These are phyloP conservation scores for Esox masquinongy DNA, from an alignment of 2,797 vertebrate genomes.

Conservation along the genomic window DNA sequence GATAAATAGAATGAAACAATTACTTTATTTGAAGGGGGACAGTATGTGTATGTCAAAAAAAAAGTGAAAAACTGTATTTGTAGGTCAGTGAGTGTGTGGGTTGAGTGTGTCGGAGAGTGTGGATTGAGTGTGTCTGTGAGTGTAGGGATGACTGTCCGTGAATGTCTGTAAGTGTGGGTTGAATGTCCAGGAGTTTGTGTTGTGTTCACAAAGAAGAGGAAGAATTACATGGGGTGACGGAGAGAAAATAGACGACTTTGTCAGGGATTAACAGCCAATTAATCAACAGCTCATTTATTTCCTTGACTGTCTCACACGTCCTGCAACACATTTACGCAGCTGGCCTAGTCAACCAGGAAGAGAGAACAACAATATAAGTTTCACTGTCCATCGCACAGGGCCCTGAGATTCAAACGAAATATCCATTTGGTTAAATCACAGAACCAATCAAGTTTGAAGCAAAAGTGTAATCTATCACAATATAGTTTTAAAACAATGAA, in stretches of 20 bases:
- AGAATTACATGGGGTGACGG: neutral
- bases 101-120: neutral
- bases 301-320: conserved; percentile 10
- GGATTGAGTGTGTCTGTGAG: neutral
- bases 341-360: neutral
- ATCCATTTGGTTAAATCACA: neutral
- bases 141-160: no score
- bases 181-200: no score
- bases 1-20: no score
- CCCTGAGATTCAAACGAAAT: neutral
- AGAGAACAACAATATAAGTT: no score
- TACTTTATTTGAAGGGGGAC: no score
- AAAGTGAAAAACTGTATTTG: no score
- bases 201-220: neutral
- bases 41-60: no score
- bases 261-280: conserved; percentile 14
- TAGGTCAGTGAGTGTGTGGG: neutral
- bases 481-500: no score
- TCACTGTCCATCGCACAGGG: neutral
- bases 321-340: conserved; percentile 13
- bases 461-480: neutral
- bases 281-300: conserved; percentile 13
- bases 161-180: neutral
- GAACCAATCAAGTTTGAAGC: neutral
- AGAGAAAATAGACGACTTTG: neutral